Evolutionary conservation across 2,888 invertebrate species (phyloP).

Genomic region (Scotopteryx bipunctaria): DNA sequence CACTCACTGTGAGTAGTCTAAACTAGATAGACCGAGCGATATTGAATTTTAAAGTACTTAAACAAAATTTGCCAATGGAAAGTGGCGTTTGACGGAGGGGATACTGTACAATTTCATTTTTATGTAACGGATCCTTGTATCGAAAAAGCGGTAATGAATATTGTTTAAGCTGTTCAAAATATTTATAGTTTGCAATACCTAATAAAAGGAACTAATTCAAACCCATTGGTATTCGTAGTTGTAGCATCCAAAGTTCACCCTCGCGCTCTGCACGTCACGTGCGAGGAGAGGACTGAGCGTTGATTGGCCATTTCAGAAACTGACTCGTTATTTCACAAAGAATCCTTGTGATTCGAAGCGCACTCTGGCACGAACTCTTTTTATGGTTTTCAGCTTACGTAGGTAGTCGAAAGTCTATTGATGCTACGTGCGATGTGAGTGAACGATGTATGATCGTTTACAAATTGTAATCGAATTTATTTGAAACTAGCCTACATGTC

Average conservation of each 20-base stretch:
- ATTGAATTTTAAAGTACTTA: no score
- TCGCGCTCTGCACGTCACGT: constrained; percentile 26
- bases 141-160: no score
- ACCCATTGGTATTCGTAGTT: no score
- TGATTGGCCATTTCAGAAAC: constrained; percentile 37
- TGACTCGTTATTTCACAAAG: constrained; percentile 24
- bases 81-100: no score
- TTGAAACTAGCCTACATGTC: no score
- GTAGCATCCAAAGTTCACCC: constrained; percentile 9
- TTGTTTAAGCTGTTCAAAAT: no score
- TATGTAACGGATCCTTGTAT: no score
- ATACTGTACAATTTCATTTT: no score
- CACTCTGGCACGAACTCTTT: constrained; percentile 36
- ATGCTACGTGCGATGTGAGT: constrained; percentile 13
- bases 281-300: constrained; percentile 24
- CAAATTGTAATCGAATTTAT: neutral
- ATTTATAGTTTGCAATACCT: neutral
- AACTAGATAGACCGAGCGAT: neutral
- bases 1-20: neutral
- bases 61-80: no score
- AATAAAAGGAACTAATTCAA: neutral
- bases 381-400: constrained; percentile 28
- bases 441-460: neutral
- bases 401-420: constrained; percentile 16
- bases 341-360: constrained; percentile 24